Base-by-base conservation (phyloP, 2,797 vertebrate species). In the Alexandromys oeconomus region DNA sequence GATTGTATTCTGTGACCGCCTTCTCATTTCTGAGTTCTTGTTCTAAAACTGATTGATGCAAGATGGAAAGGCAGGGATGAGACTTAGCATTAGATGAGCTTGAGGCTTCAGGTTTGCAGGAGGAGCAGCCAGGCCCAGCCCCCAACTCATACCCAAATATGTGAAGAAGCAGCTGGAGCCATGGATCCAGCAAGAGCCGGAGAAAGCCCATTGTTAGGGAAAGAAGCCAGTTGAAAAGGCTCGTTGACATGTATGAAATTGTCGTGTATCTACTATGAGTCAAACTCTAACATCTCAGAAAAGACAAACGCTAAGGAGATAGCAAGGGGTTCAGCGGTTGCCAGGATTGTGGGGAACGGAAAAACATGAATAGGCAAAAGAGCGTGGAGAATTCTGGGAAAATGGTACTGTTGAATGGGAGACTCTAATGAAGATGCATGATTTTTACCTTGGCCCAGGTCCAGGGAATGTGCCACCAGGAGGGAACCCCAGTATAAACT, bases 11-110 rank as follows among this genome's bases (percentile, higher is more conserved):
- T 87, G 31, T 69, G 82, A 54, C 15, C 34, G 17, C 37, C n/a
- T 80, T 96, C 29, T 96, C n/a, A 13, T 78, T 74, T 82, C 37
- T 91, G 63, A 82, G 82, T 71, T 94, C 57, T 92, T 94, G 8
- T 40, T 93, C n/a, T 74, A 78, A 91, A 89, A 21, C 69, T 63
- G 87, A 85, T n/a, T 0, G 14, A 23, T 29, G 11, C 11, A 25
- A 46, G n/a, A 37, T 17, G 40, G 29, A 25, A 27, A 27, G 19
- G 19, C 19, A 48, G 31, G 31, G 63, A 9, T 48, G 27, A 21
- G 12, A 29, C 23, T 51, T 63, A 4, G 13, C 21, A 11, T 23
- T 23, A 88, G 27, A 65, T 96, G 48, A 82, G 71, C 67, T 46
- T 77, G 51, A 92, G 25, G 77, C 27, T 29, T 89, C 74, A 86